Conservation (phyloP, 2,888 invertebrate species). For the Dicyrtoma fusca region DNA sequence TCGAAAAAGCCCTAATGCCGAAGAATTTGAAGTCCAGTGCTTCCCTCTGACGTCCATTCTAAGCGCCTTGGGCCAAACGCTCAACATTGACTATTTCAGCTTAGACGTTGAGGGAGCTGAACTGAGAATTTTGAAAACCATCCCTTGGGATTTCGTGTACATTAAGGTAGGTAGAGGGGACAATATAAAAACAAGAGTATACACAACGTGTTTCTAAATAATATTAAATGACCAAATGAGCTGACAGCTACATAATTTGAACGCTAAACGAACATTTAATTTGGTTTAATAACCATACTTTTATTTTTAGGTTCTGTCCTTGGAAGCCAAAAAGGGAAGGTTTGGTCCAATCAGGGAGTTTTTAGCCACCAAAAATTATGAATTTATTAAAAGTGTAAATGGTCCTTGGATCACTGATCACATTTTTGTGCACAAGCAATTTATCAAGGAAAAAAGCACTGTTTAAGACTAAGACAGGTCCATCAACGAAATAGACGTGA, state of each 20-base stretch:
- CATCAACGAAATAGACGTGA: no score
- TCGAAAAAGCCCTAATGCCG: background rate
- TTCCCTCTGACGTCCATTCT: conserved; percentile 2
- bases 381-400: background rate
- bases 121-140: background rate
- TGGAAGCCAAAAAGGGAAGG: background rate
- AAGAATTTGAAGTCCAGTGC: background rate
- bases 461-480: no score
- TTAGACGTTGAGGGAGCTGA: conserved; percentile 10
- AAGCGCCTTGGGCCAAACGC: background rate
- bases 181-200: no score
- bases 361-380: background rate
- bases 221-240: no score
- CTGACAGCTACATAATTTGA: no score
- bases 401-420: background rate
- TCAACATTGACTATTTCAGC: background rate
- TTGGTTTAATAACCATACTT: no score
- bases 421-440: no score
- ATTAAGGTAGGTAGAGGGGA: conserved; percentile 3
- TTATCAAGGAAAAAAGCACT: no score
- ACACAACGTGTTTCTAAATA: no score
- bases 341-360: background rate
- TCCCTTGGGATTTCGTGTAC: conserved; percentile 9
- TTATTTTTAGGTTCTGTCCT: no score
- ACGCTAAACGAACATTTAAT: no score